Conservation (phyloP, 1,140 invertebrate genomes). For the Brachionus rotundiformis region DNA sequence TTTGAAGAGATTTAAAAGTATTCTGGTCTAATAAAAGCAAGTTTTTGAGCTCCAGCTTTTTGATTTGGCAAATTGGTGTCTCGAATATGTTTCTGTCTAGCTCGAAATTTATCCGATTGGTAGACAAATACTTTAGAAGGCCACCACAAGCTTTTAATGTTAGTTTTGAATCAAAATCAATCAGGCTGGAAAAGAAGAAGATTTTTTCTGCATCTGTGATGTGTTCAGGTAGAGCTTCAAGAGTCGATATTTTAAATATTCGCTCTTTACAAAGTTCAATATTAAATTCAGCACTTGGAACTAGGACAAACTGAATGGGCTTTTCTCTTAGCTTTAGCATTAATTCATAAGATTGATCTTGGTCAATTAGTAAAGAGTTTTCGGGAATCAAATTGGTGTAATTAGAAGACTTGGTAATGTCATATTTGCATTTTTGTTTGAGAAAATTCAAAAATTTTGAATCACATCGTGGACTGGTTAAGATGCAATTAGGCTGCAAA, state of each 20-base stretch:
- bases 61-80: constrained; percentile 14
- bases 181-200: constrained; percentile 10
- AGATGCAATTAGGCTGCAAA: background rate
- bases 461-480: constrained; percentile 22
- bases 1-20: constrained; percentile 42
- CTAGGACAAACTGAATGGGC: background rate
- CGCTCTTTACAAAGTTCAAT: constrained; percentile 11
- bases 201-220: constrained; percentile 17
- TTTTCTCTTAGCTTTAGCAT: background rate
- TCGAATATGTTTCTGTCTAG: background rate
- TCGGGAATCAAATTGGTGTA: background rate
- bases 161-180: constrained; percentile 40
- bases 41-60: background rate
- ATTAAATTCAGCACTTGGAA: constrained; percentile 1
- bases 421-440: constrained; percentile 37
- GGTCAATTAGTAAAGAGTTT: background rate
- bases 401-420: background rate
- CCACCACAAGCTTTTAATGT: constrained; percentile 18
- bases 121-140: constrained; percentile 18
- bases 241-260: constrained; percentile 18
- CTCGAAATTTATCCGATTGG: constrained; percentile 33
- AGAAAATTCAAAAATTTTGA: constrained; percentile 22
- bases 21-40: constrained; percentile 7
- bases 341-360: background rate
- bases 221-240: background rate